Base-by-base conservation (phyloP, 2,888 invertebrate genomes). In the Drosophila austrosaltans region DNA sequence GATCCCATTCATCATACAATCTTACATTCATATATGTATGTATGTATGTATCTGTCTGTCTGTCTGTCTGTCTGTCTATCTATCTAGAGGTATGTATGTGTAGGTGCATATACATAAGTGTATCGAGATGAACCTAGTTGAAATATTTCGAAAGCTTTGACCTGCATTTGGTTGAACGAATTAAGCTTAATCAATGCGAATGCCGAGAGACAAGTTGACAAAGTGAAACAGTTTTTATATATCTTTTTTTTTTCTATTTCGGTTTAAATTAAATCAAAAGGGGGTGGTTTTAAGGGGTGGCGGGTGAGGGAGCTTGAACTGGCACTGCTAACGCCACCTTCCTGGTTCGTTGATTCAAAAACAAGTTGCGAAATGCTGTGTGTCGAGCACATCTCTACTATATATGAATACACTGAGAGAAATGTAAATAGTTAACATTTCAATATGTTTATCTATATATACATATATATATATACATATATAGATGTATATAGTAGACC, bases 341-440 rank as follows among this genome's bases (percentile, higher is more conserved):
- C 76, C 76, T 76, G 76, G 76, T 76, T 76, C 76, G 77, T 76
- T 76, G 76, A 68, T 76, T 76, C 64, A 61, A 76, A 76, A 76
- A 77, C 76, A 76, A 76, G 76, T 77, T 76, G 76, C 72, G 76
- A 75, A 71, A 75, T 70, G 66, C 25, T 25, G 12, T 53, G 57
- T 53, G 57, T 67, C 30, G 62, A 65, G 72, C 59, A 62, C 65
- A 48, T 48, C 48, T 25, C 25, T 36, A 36, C 36, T 10, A 10
- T 36, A 36, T 36, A 7, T 36, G 36, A 36, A 36, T 48, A 48
- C 48, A 48, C 48, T 48, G 48, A 48, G 48, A 48, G 48, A 48
- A 48, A 48, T 1, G 1, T 30, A 30, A 30, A 5, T 30, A 30
- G 10, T 25, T 40, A 36, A 36, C n/a, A 40, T n/a, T 30, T 30